A percentile compares a stretch with the other conserved stretches of the same genome.
Conservation (phyloP, 2,888 invertebrate genomes). For the Spialia ferax region DNA sequence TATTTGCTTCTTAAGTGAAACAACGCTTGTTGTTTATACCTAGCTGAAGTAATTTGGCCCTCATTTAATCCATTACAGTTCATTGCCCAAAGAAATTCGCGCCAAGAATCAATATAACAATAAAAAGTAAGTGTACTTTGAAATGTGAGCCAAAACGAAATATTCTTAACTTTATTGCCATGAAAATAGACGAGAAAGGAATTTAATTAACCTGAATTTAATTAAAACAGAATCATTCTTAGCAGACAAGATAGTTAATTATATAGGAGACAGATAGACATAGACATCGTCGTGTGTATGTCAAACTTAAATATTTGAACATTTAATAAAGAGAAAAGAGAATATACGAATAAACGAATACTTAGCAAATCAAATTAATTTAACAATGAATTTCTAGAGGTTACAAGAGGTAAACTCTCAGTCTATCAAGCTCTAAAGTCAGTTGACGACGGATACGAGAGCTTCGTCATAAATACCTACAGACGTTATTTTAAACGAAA, state of each 20-base stretch:
- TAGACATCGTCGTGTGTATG: too few relatives aligned
- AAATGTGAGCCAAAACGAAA: slow-evolving; percentile 48
- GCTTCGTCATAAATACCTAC: background rate
- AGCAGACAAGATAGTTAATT: slow-evolving; percentile 21
- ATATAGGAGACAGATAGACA: slow-evolving; percentile 20
- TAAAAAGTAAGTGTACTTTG: slow-evolving; percentile 35
- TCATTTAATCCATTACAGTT: slow-evolving; percentile 1
- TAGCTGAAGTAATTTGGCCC: slow-evolving; percentile 1
- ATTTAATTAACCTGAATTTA: slow-evolving; percentile 53
- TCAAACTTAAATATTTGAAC: too few relatives aligned
- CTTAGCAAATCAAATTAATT: background rate
- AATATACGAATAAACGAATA: too few relatives aligned
- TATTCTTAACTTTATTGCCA: slow-evolving; percentile 50
- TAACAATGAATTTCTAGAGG: background rate
- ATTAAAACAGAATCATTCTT: slow-evolving; percentile 58
- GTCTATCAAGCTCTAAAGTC: background rate
- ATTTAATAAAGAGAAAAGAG: too few relatives aligned
- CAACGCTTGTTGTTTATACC: background rate
- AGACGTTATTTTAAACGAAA: background rate
- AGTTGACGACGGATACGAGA: background rate
- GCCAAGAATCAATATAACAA: slow-evolving; percentile 15
- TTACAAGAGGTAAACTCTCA: background rate
- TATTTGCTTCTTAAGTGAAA: too few relatives aligned
- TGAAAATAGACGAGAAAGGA: slow-evolving; percentile 54
- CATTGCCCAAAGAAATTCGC: slow-evolving; percentile 5